Base-by-base conservation (phyloP, 2,888 invertebrate genomes). In the Scelioninae gen. 1 region DNA sequence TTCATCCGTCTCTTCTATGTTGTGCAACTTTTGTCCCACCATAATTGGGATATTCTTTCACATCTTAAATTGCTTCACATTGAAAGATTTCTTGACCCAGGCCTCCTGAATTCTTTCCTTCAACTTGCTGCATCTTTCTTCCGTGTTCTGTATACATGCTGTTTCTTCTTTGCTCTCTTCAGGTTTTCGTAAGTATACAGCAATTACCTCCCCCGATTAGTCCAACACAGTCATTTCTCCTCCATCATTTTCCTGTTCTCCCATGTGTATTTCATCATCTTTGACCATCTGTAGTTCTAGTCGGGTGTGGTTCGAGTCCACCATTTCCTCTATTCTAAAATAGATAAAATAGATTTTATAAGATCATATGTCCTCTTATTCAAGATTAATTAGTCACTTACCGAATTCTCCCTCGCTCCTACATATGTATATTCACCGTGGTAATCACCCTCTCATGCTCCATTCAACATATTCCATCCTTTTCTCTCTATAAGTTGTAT, bases 251-350 rank as follows among this genome's bases (percentile, higher is more conserved):
- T 5, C 13, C 10, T 43, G 43, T 10, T 16, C 49, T 47, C 31
- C 10, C 10, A 10, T 10, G 15, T 23, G n/a, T n/a, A n/a, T n/a
- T n/a, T n/a, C 7, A n/a, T 65, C n/a, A 23, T 9, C 13, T 40
- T 62, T 15, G 16, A 0, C 3, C 10, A 43, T 43, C 5, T 13
- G 7, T 9, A 43, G 47, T 32, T 45, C 49, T 13, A 83, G 2
- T 1, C 83, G 79, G 8, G 49, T 58, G 29, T 83, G 82, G 43
- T 85, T 82, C 16, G 79, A n/a, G n/a, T n/a, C n/a, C n/a, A n/a
- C n/a, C n/a, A n/a, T n/a, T n/a, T n/a, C n/a, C n/a, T n/a, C n/a
- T 80, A n/a, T 85, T 82, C n/a, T 60, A 40, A 23, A 16, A 23
- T 0, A 11, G 40, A 23, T 5, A 4, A 11, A 38, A 58, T 23